These are phyloP conservation scores for Nerophis ophidion DNA, from an alignment of 2,113 vertebrate genomes.

Conservation along the genomic window DNA sequence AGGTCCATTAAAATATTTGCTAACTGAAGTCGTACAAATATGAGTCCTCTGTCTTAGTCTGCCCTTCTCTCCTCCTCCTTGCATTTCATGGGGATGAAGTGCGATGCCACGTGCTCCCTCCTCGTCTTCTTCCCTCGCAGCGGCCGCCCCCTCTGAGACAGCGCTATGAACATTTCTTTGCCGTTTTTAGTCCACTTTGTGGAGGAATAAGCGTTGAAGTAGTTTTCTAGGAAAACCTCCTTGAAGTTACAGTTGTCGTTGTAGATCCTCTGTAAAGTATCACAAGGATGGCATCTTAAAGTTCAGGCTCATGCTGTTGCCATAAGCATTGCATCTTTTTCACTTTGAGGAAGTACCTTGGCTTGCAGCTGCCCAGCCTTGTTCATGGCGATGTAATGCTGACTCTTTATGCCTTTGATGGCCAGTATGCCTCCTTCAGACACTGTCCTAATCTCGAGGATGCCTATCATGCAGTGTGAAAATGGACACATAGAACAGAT, in stretches of 20 bases:
- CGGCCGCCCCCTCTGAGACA: conserved; percentile 87
- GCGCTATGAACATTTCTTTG: conserved; percentile 91
- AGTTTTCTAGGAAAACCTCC: conserved; percentile 95
- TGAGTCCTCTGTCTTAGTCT: conserved; percentile 43
- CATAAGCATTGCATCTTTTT: background rate
- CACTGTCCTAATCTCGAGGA: conserved; percentile 96
- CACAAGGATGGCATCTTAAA: conserved; percentile 7
- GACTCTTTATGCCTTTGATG: conserved; percentile 96
- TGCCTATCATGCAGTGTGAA: conserved; percentile 70
- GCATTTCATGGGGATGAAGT: conserved; percentile 90
- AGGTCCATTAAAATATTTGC: conserved; percentile 35
- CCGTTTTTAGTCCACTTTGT: conserved; percentile 87
- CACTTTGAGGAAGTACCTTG: conserved; percentile 77
- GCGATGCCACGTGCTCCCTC: conserved; percentile 86
- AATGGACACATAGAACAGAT: conserved; percentile 44
- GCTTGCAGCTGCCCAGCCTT: conserved; percentile 89
- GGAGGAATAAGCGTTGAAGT: conserved; percentile 93
- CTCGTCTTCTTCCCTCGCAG: conserved; percentile 89
- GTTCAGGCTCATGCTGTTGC: background rate
- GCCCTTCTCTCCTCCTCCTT: conserved; percentile 61
- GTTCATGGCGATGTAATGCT: conserved; percentile 95
- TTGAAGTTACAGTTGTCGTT: conserved; percentile 96
- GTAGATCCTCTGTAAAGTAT: conserved; percentile 84
- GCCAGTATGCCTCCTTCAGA: conserved; percentile 89
- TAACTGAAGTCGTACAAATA: conserved; percentile 23